Base-by-base conservation (phyloP, 2,113 vertebrate genomes). In the Toxotes jaculatrix region DNA sequence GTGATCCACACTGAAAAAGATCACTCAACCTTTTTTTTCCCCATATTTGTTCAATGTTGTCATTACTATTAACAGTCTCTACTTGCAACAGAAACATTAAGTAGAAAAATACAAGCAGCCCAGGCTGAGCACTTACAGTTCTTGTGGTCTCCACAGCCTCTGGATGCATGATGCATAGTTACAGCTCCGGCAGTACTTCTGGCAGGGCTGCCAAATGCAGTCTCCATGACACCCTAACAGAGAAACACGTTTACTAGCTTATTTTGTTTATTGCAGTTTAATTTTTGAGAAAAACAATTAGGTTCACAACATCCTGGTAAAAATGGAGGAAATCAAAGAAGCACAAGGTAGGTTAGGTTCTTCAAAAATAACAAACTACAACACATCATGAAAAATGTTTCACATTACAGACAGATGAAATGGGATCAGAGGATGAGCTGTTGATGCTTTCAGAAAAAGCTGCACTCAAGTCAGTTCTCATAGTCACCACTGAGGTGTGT, bases 181-280 rank as follows among this genome's bases (percentile, higher is more conserved):
- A 68, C 62, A 63, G 36, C 47, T 68, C 74, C 55, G n/a, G n/a
- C n/a, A n/a, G n/a, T n/a, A n/a, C 27, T 45, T 51, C 43, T 61
- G 8, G 19, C 57, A 71, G 60, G 45, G 42, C 17, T 6, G 56
- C 40, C 8, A 47, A 77, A 32, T 9, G 27, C 17, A 42, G 65
- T 71, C 27, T 79, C 57, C 57, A 34, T 47, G 59, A 65, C 60
- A 27, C 70, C 53, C 17, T 60, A 51, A 57, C 21, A 36, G 5
- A 21, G 16, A 47, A 27, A 49, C 67, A 68, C 3, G 56, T 27
- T 45, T 11, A 34, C 13, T 5, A 3, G 17, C 32, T 42, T 42
- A 23, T 31, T 45, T 45, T 4, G 42, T 17, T 16, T 32, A 14
- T 13, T n/a, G 19, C 36, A 53, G 42, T 21, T 38, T 47, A 4